phyloP scores from a whole-genome alignment of 2,888 invertebrate species.

The Philereme vetulata region DNA sequence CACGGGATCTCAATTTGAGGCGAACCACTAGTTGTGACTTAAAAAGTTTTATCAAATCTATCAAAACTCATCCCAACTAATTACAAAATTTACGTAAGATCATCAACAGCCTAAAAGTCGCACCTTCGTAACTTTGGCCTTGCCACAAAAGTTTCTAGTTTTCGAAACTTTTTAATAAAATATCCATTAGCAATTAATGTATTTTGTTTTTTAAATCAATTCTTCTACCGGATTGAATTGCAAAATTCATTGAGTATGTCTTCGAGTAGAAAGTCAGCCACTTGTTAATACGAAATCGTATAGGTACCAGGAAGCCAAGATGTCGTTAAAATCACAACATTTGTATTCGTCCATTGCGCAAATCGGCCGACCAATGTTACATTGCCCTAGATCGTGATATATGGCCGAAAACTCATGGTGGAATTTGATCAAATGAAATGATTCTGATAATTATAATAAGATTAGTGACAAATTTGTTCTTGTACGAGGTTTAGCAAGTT shows the following conservation, averaged over 20 bases:
- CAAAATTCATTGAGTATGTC: conserved; percentile 45
- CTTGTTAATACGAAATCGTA: conserved; percentile 57
- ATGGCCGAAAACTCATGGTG: conserved; percentile 19
- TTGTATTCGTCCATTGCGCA: conserved; percentile 50
- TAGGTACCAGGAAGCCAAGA: conserved; percentile 51
- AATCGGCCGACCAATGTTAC: conserved; percentile 35
- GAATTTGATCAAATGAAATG: neutral
- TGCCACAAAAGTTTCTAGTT: neutral
- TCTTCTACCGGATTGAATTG: conserved; percentile 45
- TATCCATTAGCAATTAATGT: neutral
- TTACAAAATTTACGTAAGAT: too few species aligned
- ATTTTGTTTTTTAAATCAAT: conserved; percentile 22
- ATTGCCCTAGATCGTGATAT: conserved; percentile 31
- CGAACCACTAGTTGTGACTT: too few species aligned
- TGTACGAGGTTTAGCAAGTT: neutral
- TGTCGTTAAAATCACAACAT: conserved; percentile 52
- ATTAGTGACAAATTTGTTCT: neutral
- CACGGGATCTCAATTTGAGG: too few species aligned
- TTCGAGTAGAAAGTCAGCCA: conserved; percentile 53
- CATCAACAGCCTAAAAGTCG: too few species aligned
- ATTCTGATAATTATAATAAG: neutral
- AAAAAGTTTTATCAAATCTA: too few species aligned
- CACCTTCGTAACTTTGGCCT: neutral
- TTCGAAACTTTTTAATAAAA: neutral
- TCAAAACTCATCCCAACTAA: too few species aligned